Conservation (phyloP, 2,113 vertebrate genomes). For the Dipodomys spectabilis region DNA sequence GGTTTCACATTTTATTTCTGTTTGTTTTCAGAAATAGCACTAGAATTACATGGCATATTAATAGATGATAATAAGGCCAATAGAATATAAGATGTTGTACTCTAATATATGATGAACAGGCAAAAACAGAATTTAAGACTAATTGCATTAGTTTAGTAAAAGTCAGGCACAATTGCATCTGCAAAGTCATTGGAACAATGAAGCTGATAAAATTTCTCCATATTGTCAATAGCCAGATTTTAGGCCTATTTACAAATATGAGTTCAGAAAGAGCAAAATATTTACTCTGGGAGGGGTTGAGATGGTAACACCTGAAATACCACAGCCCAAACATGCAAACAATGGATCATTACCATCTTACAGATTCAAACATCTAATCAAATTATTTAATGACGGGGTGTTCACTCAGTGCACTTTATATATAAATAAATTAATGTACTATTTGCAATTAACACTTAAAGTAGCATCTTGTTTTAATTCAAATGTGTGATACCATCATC, state of each 20-base stretch:
- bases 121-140: background rate
- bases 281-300: background rate
- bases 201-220: background rate
- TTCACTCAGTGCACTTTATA: background rate
- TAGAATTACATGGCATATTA: background rate
- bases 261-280: background rate
- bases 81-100: background rate
- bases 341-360: background rate
- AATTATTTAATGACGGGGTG: background rate
- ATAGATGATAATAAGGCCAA: background rate
- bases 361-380: background rate
- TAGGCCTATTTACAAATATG: background rate
- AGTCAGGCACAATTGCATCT: background rate
- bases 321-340: slow-evolving; percentile 14
- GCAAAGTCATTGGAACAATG: background rate
- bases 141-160: slow-evolving; percentile 8
- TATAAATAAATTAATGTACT: background rate
- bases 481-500: slow-evolving; percentile 25
- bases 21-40: slow-evolving; percentile 47
- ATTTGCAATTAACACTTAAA: background rate
- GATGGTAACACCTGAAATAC: slow-evolving; percentile 29
- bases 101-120: background rate
- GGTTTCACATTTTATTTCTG: slow-evolving; percentile 33
- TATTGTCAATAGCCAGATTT: background rate
- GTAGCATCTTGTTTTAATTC: slow-evolving; percentile 34